Conservation (phyloP, 2,888 invertebrate species). For the Hydriomena furcata region DNA sequence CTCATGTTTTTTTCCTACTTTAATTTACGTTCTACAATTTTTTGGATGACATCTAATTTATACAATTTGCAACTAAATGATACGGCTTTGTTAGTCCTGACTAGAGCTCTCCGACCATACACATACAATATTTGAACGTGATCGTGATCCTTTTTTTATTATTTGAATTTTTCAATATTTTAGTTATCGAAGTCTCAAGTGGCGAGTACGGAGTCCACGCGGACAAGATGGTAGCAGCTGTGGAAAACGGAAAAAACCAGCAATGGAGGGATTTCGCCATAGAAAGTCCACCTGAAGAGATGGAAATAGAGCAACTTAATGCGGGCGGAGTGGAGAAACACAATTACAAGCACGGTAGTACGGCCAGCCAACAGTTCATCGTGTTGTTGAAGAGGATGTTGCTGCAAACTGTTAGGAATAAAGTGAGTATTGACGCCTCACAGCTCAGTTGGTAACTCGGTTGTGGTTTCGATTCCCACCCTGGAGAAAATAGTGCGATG, state of each 20-base stretch:
- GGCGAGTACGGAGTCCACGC: conserved; percentile 90
- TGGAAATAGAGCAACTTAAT: conserved; percentile 72
- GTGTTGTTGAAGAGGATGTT: conserved; percentile 88
- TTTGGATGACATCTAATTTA: too few relatives aligned
- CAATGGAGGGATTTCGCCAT: conserved; percentile 74
- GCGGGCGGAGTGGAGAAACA: conserved; percentile 73
- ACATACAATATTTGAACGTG: too few relatives aligned
- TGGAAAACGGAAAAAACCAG: conserved; percentile 86
- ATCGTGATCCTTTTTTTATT: not conserved
- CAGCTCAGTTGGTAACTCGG: too few relatives aligned
- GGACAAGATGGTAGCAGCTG: conserved; percentile 86
- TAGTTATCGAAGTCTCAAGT: conserved; percentile 92
- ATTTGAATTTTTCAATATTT: too few relatives aligned
- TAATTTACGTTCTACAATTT: too few relatives aligned
- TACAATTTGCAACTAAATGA: too few relatives aligned
- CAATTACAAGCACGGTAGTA: conserved; percentile 80
- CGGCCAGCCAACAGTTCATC: conserved; percentile 86
- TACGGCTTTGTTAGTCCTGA: too few relatives aligned
- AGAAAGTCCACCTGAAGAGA: conserved; percentile 48
- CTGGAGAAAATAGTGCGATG: too few relatives aligned
- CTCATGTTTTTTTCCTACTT: too few relatives aligned
- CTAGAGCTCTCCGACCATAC: too few relatives aligned
- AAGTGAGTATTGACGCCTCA: conserved; percentile 57
- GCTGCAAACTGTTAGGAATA: conserved; percentile 89
- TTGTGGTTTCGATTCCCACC: too few relatives aligned